Conservation (phyloP, 2,888 invertebrate genomes). For the Tachystola acroxantha region DNA sequence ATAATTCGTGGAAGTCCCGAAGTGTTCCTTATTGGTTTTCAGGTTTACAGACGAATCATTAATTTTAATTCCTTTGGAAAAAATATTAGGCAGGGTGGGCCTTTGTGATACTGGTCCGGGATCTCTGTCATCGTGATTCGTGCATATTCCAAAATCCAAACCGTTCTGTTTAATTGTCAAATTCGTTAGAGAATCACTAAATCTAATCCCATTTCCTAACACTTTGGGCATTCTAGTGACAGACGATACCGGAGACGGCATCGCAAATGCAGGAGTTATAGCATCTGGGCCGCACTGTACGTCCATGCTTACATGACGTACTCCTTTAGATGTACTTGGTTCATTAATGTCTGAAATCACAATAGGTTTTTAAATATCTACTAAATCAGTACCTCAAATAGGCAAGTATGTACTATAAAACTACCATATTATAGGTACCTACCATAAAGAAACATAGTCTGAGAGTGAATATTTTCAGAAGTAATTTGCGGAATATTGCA, state of each 20-base stretch:
- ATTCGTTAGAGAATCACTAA: slow-evolving; percentile 30
- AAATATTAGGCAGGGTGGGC: neutral
- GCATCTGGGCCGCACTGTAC: slow-evolving; percentile 62
- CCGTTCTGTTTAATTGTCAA: slow-evolving; percentile 17
- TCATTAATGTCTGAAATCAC: slow-evolving; percentile 63
- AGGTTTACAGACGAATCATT: slow-evolving; percentile 10
- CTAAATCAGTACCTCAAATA: neutral
- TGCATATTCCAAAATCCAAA: slow-evolving; percentile 34
- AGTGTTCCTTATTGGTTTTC: neutral
- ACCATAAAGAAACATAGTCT: slow-evolving; percentile 61
- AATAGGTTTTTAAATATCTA: neutral
- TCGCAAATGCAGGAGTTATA: slow-evolving; percentile 23
- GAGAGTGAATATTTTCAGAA: slow-evolving; percentile 35
- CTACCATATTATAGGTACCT: slow-evolving; percentile 9
- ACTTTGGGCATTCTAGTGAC: slow-evolving; percentile 32
- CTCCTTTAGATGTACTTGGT: slow-evolving; percentile 69
- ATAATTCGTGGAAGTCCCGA: slow-evolving; percentile 11
- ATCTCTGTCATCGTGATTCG: slow-evolving; percentile 9
- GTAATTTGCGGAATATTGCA: slow-evolving; percentile 27
- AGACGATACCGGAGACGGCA: slow-evolving; percentile 41
- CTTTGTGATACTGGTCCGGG: neutral
- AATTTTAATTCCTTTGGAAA: slow-evolving; percentile 13
- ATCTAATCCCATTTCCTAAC: slow-evolving; percentile 38
- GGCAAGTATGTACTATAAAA: neutral
- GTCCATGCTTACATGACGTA: slow-evolving; percentile 54